phyloP scores from a whole-genome alignment of 2,888 invertebrate species.

The Lithophane socia region DNA sequence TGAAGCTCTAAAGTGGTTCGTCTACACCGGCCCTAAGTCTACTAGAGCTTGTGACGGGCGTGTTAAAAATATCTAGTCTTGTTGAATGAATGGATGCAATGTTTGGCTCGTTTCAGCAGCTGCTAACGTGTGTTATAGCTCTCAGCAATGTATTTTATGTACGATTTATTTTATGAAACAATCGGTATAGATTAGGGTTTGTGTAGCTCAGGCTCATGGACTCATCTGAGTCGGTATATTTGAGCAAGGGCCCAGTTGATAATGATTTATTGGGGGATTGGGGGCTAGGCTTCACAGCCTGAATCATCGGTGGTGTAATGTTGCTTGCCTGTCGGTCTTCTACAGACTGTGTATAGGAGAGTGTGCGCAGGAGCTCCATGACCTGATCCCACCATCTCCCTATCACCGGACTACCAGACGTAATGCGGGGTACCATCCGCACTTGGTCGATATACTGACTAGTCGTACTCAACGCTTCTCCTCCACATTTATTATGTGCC shows the following conservation, averaged over 20 bases:
- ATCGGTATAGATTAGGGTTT: background rate
- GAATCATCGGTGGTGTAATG: no score
- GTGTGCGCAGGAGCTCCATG: no score
- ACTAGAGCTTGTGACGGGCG: conserved; percentile 54
- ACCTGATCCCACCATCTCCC: no score
- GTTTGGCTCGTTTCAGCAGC: conserved; percentile 60
- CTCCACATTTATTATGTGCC: no score
- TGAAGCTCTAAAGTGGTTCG: background rate
- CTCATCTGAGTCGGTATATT: background rate
- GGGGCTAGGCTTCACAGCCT: no score
- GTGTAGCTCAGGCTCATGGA: background rate
- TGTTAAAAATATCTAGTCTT: conserved; percentile 66
- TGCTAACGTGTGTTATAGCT: conserved; percentile 35
- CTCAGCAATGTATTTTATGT: conserved; percentile 10
- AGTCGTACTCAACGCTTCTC: no score
- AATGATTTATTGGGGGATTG: background rate
- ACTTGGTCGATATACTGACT: no score
- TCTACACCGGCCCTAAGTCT: conserved; percentile 38
- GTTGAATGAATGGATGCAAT: conserved; percentile 69
- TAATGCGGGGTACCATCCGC: no score
- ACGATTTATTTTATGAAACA: conserved; percentile 2
- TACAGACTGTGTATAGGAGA: no score
- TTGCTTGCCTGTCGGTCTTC: no score
- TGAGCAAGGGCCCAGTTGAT: background rate
- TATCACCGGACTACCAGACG: no score